Conservation (phyloP, 2,113 vertebrate species). For the Centropus unirufus region DNA sequence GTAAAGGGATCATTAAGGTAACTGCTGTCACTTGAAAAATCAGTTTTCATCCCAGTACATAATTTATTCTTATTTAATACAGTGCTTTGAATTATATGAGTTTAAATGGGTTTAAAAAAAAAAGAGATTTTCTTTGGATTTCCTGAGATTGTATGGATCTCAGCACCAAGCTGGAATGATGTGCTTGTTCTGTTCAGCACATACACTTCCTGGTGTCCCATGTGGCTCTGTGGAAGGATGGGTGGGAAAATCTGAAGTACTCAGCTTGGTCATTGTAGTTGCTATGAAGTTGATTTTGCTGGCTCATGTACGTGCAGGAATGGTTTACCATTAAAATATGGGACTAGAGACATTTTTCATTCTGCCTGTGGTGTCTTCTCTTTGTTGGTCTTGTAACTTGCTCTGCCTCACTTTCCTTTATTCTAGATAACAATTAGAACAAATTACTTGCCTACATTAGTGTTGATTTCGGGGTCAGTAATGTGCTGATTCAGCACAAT, state of each 20-base stretch:
- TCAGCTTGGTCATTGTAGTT: background rate
- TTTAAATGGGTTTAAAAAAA: background rate
- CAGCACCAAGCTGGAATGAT: background rate
- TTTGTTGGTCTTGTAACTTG: background rate
- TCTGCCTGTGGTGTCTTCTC: background rate
- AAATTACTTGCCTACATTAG: background rate
- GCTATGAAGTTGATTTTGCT: background rate
- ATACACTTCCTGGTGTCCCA: background rate
- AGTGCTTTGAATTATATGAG: background rate
- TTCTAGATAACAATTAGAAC: background rate
- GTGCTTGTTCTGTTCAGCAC: background rate
- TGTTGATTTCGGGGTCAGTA: background rate
- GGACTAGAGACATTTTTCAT: background rate
- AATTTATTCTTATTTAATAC: background rate
- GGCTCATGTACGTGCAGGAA: background rate
- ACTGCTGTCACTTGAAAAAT: background rate
- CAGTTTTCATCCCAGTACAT: background rate
- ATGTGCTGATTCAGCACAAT: background rate
- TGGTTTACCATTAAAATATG: background rate
- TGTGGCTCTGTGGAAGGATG: background rate
- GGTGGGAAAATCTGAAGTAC: background rate
- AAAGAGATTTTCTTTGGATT: background rate
- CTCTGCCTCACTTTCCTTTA: background rate
- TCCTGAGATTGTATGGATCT: background rate
- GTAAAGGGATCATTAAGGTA: background rate